Conservation (phyloP, 2,113 vertebrate genomes). For the Anarhynchus alexandrinus region DNA sequence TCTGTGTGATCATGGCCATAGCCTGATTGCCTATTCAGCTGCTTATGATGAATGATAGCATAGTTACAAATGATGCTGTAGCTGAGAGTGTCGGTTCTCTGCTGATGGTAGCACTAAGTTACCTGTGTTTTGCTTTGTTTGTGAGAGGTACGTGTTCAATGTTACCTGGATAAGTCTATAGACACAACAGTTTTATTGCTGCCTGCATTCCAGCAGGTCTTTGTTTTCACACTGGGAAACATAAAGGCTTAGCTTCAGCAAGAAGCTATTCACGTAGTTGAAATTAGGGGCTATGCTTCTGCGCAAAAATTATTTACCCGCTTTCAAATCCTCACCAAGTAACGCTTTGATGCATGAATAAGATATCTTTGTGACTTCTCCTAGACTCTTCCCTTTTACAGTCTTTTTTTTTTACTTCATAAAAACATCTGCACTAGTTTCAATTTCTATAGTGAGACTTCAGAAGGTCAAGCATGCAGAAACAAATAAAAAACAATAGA, state of each 20-base stretch:
- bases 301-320: background rate
- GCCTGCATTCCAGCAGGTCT: background rate
- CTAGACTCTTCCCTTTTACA: background rate
- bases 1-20: accelerated
- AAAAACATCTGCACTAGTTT: background rate
- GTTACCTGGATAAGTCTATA: background rate
- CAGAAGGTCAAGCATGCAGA: background rate
- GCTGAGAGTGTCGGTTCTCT: background rate
- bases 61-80: background rate
- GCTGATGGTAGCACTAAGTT: background rate
- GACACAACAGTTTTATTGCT: background rate
- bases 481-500: background rate
- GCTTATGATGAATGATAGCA: background rate
- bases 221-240: background rate
- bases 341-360: background rate
- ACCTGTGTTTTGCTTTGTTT: background rate
- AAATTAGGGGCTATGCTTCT: background rate
- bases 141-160: background rate
- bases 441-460: background rate
- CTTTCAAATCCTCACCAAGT: background rate
- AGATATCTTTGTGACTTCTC: background rate
- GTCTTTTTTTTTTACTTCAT: background rate
- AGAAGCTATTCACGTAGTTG: background rate
- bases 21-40: background rate
- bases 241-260: background rate